phyloP scores from a whole-genome alignment of 2,797 vertebrate species.

The Balearica regulorum region DNA sequence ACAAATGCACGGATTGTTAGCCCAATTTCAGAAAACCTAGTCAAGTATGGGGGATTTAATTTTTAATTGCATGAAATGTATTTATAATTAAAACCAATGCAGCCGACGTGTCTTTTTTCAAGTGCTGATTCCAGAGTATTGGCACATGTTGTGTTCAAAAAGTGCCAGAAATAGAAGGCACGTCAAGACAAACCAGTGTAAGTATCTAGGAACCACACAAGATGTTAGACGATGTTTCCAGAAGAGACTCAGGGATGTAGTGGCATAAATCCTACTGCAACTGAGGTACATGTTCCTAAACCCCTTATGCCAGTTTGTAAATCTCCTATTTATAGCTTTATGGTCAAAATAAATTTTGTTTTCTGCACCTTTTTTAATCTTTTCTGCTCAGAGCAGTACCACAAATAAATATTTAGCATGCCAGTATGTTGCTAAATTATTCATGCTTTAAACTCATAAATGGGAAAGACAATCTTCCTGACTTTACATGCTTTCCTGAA shows the following conservation, averaged over 20 bases:
- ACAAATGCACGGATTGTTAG: slow-evolving; percentile 2
- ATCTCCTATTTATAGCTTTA: neutral
- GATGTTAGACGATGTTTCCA: neutral
- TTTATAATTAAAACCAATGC: slow-evolving; percentile 7
- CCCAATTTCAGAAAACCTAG: neutral
- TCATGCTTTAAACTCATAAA: slow-evolving; percentile 66
- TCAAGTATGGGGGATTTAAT: neutral
- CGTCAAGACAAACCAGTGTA: neutral
- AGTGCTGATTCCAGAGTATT: neutral
- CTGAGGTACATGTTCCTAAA: neutral
- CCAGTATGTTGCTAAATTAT: slow-evolving; percentile 68
- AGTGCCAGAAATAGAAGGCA: neutral
- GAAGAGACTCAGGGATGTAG: neutral
- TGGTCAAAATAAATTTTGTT: slow-evolving; percentile 44
- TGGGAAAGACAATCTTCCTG: slow-evolving; percentile 61
- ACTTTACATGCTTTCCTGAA: slow-evolving; percentile 51
- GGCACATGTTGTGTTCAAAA: neutral
- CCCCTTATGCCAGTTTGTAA: neutral
- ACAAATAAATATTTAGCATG: slow-evolving; percentile 66
- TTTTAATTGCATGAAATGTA: neutral
- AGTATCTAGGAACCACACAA: neutral
- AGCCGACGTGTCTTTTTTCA: neutral
- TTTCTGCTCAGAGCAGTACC: slow-evolving; percentile 44
- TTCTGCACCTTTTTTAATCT: slow-evolving; percentile 7
- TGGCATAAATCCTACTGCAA: neutral